A percentile compares a stretch with the other conserved stretches of the same genome.
These are phyloP conservation scores for Psephotus haematonotus DNA, from an alignment of 2,113 vertebrate species.

Conservation along the genomic window DNA sequence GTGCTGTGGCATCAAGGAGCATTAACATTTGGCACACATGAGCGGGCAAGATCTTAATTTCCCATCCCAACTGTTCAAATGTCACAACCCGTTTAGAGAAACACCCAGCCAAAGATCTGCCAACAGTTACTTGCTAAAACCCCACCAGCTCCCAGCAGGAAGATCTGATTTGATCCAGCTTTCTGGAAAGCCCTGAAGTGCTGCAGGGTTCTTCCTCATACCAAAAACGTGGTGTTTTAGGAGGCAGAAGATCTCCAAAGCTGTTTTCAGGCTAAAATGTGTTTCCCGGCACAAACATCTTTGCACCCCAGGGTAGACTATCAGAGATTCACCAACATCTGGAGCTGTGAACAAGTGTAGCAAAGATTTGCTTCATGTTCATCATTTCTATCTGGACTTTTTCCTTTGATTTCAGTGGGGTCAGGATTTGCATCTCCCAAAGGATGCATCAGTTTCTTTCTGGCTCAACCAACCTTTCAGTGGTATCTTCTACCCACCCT, in stretches of 20 bases:
- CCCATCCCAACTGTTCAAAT: neutral
- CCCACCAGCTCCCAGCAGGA: neutral
- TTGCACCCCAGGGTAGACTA: neutral
- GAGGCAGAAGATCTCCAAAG: neutral
- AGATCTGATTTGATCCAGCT: neutral
- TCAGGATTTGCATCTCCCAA: neutral
- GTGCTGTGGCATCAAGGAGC: neutral
- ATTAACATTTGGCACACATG: neutral
- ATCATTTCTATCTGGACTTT: neutral
- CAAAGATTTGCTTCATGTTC: neutral
- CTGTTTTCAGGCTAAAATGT: neutral
- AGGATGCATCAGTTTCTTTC: neutral
- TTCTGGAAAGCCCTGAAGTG: neutral
- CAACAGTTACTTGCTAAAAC: neutral
- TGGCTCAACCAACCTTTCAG: rapidly evolving
- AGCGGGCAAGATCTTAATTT: neutral
- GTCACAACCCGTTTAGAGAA: neutral
- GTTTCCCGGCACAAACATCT: neutral
- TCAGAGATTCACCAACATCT: neutral
- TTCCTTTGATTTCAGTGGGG: neutral
- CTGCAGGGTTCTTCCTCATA: neutral
- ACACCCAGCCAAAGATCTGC: neutral
- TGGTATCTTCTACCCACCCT: neutral
- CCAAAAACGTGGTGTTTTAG: neutral
- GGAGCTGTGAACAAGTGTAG: neutral